These are phyloP conservation scores for Brotogeris chrysoptera DNA, from an alignment of 2,797 vertebrate species.

Conservation along the genomic window DNA sequence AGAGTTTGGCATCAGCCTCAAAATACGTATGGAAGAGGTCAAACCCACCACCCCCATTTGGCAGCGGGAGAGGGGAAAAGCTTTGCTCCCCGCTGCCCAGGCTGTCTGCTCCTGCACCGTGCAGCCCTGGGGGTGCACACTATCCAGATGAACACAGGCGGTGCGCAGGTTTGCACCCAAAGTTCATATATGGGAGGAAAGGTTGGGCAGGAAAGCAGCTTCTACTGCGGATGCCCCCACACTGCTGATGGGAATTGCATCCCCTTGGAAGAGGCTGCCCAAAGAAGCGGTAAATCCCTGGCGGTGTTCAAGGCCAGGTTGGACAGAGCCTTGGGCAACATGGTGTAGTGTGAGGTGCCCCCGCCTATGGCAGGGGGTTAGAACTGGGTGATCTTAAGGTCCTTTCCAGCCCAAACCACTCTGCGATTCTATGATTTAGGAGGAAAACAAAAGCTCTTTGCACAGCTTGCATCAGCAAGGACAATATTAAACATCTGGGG, in stretches of 20 bases:
- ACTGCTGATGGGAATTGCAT: not conserved
- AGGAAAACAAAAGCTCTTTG: not conserved
- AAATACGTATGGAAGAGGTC: not conserved
- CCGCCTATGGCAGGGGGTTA: not conserved
- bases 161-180: not conserved
- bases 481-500: not conserved
- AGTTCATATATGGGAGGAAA: not conserved
- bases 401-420: not conserved
- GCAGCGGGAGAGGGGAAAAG: not conserved
- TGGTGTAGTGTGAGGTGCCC: not conserved
- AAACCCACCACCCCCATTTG: not conserved
- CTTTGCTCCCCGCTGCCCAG: not conserved
- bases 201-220: not conserved
- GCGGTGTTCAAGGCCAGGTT: not conserved
- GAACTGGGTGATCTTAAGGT: not conserved
- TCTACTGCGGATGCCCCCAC: not conserved
- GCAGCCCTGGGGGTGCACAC: rapidly evolving
- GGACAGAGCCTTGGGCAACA: not conserved
- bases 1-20: not conserved
- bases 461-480: not conserved
- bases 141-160: not conserved
- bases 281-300: not conserved
- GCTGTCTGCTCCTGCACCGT: not conserved
- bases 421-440: not conserved
- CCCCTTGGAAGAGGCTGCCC: not conserved